Evolutionary conservation across 2,888 invertebrate species (phyloP).

Genomic region (Axea sp.): DNA sequence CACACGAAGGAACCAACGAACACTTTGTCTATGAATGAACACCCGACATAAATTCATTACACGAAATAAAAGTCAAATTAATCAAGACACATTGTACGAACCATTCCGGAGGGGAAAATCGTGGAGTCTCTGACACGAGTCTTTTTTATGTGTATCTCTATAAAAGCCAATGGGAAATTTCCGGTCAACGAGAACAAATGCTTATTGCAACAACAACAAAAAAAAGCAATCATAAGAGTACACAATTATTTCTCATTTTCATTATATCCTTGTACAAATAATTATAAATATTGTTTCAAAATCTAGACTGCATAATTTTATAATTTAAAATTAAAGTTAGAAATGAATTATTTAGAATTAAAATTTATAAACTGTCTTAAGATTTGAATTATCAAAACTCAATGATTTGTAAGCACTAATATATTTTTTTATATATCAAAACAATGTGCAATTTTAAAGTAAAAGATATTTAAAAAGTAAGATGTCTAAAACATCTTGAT

Average conservation of each 20-base stretch:
- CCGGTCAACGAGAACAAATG: conserved; percentile 22
- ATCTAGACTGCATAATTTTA: too few relatives aligned
- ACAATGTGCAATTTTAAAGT: too few relatives aligned
- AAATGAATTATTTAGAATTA: too few relatives aligned
- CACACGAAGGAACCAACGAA: conserved; percentile 26
- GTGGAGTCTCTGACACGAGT: conserved; percentile 17
- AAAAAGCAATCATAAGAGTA: background rate
- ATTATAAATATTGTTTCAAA: too few relatives aligned
- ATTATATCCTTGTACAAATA: too few relatives aligned
- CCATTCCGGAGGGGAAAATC: conserved; percentile 26
- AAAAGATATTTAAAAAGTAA: conserved; percentile 21
- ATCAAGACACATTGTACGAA: conserved; percentile 41
- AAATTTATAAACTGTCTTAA: too few relatives aligned
- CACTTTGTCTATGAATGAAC: conserved; percentile 26
- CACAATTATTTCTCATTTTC: too few relatives aligned
- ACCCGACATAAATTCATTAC: conserved; percentile 45
- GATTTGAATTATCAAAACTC: too few relatives aligned
- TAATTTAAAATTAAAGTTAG: too few relatives aligned
- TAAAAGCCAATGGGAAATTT: conserved; percentile 46
- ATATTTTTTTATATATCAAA: too few relatives aligned
- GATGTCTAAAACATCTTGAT: conserved; percentile 21
- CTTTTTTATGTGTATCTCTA: conserved; percentile 24
- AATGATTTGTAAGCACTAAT: too few relatives aligned
- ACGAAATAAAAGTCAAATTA: conserved; percentile 51
- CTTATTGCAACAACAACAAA: too few relatives aligned